Percentiles rank a stretch among this genome's conserved stretches.
These are phyloP conservation scores for Orthosia incerta DNA, from an alignment of 2,888 invertebrate genomes.

Conservation along the genomic window DNA sequence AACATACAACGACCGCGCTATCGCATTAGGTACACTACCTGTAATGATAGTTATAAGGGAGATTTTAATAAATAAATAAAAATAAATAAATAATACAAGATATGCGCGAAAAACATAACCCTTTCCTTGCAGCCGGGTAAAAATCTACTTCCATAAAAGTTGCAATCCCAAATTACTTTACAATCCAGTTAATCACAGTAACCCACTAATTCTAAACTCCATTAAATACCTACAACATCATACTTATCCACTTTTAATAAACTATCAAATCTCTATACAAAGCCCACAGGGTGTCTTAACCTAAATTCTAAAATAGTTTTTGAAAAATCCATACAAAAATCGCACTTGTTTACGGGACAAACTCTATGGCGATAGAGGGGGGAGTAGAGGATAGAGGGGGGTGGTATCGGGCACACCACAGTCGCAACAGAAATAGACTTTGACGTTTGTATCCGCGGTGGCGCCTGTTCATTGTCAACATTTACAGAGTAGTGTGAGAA, in stretches of 20 bases:
- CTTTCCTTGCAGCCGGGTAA: too few species aligned
- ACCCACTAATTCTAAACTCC: slow-evolving; percentile 26
- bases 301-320: slow-evolving; percentile 77
- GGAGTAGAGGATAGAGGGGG: slow-evolving; percentile 55
- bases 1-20: too few species aligned
- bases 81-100: too few species aligned
- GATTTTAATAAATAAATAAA: too few species aligned
- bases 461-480: slow-evolving; percentile 91
- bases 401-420: slow-evolving; percentile 79
- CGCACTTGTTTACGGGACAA: slow-evolving; percentile 81
- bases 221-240: slow-evolving; percentile 50
- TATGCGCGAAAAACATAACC: too few species aligned
- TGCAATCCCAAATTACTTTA: background rate
- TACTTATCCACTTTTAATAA: slow-evolving; percentile 44
- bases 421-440: slow-evolving; percentile 89
- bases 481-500: slow-evolving; percentile 75
- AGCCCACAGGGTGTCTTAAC: slow-evolving; percentile 65
- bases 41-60: too few species aligned
- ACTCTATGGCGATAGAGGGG: slow-evolving; percentile 61
- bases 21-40: too few species aligned
- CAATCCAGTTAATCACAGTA: slow-evolving; percentile 27
- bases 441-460: slow-evolving; percentile 90
- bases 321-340: slow-evolving; percentile 81
- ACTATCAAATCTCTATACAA: slow-evolving; percentile 45
- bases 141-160: background rate